Conservation (phyloP, 2,113 vertebrate species). For the Pluvialis apricaria region DNA sequence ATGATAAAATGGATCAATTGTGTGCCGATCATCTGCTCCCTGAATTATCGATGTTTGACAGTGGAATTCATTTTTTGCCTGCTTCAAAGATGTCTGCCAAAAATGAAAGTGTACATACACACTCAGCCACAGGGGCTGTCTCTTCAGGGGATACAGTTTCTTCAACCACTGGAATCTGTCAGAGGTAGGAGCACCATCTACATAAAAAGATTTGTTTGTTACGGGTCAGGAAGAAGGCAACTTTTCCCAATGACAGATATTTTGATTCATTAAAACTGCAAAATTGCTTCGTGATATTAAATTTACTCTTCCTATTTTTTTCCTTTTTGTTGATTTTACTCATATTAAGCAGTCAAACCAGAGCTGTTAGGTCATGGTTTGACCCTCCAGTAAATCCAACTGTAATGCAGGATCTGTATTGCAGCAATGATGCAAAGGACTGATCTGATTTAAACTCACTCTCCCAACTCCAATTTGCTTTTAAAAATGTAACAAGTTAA, state of each 20-base stretch:
- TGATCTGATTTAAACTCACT: background rate
- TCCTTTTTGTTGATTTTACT: background rate
- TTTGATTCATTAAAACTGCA: background rate
- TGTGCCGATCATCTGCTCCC: background rate
- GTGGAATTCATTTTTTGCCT: background rate
- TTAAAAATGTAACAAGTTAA: background rate
- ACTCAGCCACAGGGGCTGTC: background rate
- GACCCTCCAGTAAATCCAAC: background rate
- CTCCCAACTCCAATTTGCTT: background rate
- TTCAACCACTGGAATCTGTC: background rate
- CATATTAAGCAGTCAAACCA: background rate
- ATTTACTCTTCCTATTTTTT: background rate
- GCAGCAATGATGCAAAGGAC: background rate
- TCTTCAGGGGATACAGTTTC: background rate
- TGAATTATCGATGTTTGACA: background rate
- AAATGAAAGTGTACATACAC: background rate
- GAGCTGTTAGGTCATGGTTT: background rate
- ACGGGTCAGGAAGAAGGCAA: background rate
- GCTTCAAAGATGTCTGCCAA: background rate
- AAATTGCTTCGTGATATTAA: background rate
- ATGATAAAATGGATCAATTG: background rate
- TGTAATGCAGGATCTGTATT: background rate
- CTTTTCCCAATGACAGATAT: background rate
- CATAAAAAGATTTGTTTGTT: background rate
- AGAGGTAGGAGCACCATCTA: background rate